These are phyloP conservation scores for Chymomyza caudatula DNA, from an alignment of 2,888 invertebrate genomes.

Conservation along the genomic window DNA sequence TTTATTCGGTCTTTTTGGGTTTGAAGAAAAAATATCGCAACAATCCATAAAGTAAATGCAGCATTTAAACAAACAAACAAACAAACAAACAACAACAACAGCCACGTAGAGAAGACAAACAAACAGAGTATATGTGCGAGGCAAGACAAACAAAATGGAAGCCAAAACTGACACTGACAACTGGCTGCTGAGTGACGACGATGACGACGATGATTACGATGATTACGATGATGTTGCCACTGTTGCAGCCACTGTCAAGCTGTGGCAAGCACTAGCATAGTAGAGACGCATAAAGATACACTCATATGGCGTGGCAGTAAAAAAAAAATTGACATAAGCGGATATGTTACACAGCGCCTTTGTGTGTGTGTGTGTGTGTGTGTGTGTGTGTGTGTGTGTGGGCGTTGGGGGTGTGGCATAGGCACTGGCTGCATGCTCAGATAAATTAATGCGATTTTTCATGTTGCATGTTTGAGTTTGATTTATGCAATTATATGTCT, in stretches of 20 bases:
- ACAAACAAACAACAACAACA: constrained; percentile 15
- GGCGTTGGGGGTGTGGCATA: neutral
- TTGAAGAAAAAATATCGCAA: constrained; percentile 72
- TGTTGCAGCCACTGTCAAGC: neutral
- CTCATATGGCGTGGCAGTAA: constrained; percentile 4
- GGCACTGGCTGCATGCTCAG: constrained; percentile 49
- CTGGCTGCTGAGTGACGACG: constrained; percentile 57
- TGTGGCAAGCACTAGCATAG: neutral
- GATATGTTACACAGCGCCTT: constrained; percentile 69
- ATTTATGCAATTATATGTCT: constrained; percentile 73
- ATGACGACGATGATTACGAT: constrained; percentile 46
- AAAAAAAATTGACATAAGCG: constrained; percentile 67
- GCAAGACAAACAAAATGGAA: constrained; percentile 59
- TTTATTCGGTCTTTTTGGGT: constrained; percentile 59
- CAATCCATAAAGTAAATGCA: constrained; percentile 70
- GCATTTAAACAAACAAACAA: constrained; percentile 68
- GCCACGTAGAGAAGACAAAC: neutral
- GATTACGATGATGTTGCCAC: constrained; percentile 50
- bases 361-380: constrained; percentile 13
- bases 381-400: constrained; percentile 16
- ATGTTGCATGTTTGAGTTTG: constrained; percentile 70
- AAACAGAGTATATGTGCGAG: neutral
- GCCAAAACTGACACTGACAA: constrained; percentile 70
- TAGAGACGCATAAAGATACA: neutral
- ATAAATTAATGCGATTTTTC: constrained; percentile 76